Evolutionary conservation across 2,113 vertebrate genomes (phyloP).

Genomic region (Corvus hawaiiensis): DNA sequence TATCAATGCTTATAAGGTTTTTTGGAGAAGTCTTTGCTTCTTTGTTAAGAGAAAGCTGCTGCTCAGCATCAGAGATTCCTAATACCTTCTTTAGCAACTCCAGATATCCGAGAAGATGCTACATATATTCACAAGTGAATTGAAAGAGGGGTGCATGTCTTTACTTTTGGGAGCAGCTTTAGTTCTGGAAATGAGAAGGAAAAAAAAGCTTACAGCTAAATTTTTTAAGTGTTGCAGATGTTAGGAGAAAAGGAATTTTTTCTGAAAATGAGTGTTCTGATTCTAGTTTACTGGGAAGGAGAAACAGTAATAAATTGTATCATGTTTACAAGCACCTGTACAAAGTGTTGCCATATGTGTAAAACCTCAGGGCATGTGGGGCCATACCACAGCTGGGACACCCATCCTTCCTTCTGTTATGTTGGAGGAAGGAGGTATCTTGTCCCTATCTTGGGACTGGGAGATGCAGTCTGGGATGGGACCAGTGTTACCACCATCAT

Average conservation of each 20-base stretch:
- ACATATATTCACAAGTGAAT: not conserved
- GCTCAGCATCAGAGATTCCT: not conserved
- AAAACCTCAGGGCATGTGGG: not conserved
- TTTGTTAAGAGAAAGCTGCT: not conserved
- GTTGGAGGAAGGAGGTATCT: not conserved
- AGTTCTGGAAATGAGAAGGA: not conserved
- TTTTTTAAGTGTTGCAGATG: not conserved
- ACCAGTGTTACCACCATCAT: not conserved
- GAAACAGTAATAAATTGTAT: not conserved
- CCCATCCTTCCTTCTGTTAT: not conserved
- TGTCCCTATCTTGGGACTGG: not conserved
- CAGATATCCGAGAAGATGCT: not conserved
- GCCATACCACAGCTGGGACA: not conserved
- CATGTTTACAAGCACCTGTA: slow-evolving; percentile 11
- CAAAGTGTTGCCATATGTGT: not conserved
- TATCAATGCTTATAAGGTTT: not conserved
- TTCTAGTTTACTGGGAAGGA: not conserved
- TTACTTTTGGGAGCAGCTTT: not conserved
- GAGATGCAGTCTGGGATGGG: not conserved
- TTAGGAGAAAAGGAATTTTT: not conserved
- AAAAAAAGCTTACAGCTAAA: not conserved
- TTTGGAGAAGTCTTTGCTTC: not conserved
- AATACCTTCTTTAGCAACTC: not conserved
- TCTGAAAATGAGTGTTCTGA: not conserved
- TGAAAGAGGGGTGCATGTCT: not conserved